Percentiles rank a stretch among this genome's conserved stretches.
These are phyloP conservation scores for Gymnocypris eckloni DNA, from an alignment of 2,797 vertebrate genomes.

Conservation along the genomic window DNA sequence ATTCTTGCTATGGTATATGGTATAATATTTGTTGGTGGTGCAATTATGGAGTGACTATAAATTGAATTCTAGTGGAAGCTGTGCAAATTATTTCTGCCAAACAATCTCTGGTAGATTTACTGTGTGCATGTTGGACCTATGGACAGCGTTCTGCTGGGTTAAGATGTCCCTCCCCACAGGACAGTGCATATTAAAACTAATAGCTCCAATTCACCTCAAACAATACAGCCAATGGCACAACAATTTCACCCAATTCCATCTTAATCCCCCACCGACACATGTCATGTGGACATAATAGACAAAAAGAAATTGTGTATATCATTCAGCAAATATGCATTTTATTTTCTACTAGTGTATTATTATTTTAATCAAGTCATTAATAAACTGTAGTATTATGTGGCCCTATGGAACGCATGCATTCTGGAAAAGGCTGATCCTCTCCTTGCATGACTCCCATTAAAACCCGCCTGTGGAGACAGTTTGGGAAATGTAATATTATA, in stretches of 20 bases:
- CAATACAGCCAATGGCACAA: slow-evolving; percentile 81
- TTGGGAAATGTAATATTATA: slow-evolving; percentile 82
- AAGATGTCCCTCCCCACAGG: slow-evolving; percentile 62
- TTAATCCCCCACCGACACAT: slow-evolving; percentile 81
- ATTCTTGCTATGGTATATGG: background rate
- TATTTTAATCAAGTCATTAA: slow-evolving; percentile 82
- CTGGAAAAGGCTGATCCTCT: slow-evolving; percentile 79
- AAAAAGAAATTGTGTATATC: slow-evolving; percentile 74
- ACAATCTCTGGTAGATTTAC: slow-evolving; percentile 18
- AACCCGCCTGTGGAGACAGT: slow-evolving; percentile 79
- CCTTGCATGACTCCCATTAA: slow-evolving; percentile 80
- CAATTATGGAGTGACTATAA: slow-evolving; percentile 5
- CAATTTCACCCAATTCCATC: slow-evolving; percentile 81
- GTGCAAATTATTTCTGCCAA: background rate
- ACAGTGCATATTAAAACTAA: slow-evolving; percentile 77
- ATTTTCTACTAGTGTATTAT: slow-evolving; percentile 66
- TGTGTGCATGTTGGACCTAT: slow-evolving; percentile 4
- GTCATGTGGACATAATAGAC: slow-evolving; percentile 69
- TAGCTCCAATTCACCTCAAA: slow-evolving; percentile 81
- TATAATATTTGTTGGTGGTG: background rate
- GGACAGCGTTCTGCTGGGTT: background rate
- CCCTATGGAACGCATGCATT: slow-evolving; percentile 83
- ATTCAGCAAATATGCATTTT: slow-evolving; percentile 78
- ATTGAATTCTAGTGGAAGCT: slow-evolving; percentile 11
- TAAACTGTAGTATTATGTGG: slow-evolving; percentile 72